Evolutionary conservation across 2,113 vertebrate genomes (phyloP).

Genomic region (Mesocricetus auratus): DNA sequence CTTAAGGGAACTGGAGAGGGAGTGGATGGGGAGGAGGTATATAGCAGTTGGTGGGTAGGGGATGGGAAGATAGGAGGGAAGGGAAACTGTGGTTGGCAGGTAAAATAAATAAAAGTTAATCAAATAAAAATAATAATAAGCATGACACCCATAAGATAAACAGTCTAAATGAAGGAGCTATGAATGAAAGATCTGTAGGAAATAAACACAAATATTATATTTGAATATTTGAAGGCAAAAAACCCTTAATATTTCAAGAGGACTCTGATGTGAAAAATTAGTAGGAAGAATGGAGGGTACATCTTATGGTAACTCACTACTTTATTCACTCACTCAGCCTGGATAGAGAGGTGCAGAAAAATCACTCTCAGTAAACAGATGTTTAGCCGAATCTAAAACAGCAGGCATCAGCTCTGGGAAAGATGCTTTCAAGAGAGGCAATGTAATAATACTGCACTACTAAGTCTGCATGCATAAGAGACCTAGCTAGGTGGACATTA

Average conservation of each 20-base stretch:
- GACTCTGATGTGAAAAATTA: not conserved
- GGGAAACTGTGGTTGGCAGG: too few species aligned
- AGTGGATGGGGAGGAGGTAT: too few species aligned
- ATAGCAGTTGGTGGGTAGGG: too few species aligned
- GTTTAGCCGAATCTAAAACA: not conserved
- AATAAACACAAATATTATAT: not conserved
- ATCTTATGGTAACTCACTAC: not conserved
- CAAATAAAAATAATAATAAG: too few species aligned
- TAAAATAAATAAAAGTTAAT: too few species aligned
- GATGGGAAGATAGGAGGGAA: too few species aligned
- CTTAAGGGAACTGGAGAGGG: too few species aligned
- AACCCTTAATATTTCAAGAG: not conserved
- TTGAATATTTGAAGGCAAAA: slow-evolving; percentile 45
- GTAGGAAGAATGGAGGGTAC: not conserved
- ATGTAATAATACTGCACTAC: not conserved
- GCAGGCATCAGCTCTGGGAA: slow-evolving; percentile 1
- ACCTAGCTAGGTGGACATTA: not conserved
- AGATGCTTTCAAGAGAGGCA: not conserved
- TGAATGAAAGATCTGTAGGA: slow-evolving; percentile 3
- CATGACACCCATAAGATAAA: not conserved
- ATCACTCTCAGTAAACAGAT: slow-evolving; percentile 4
- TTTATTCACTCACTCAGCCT: too few species aligned
- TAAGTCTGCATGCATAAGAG: slow-evolving; percentile 2
- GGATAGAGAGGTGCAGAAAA: not conserved
- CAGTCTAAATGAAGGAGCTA: not conserved